Conservation (phyloP, 2,113 vertebrate genomes). For the Scartelaos histophorus region DNA sequence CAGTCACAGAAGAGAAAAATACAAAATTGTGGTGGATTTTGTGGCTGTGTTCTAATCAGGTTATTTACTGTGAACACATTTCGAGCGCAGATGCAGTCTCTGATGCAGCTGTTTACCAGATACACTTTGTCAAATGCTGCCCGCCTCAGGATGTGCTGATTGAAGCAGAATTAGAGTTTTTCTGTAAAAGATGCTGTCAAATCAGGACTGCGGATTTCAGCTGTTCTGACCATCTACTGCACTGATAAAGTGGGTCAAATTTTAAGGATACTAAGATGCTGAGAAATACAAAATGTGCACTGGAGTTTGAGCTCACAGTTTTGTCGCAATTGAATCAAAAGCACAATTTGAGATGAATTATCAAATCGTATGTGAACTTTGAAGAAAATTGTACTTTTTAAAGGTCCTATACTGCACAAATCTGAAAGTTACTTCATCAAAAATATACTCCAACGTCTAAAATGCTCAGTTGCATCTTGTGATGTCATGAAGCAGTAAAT, state of each 20-base stretch:
- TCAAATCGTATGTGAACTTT: no score
- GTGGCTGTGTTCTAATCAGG: conserved; percentile 24
- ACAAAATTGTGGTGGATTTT: conserved; percentile 27
- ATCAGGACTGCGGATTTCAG: conserved; percentile 16
- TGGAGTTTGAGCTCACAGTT: not conserved
- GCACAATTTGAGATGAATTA: no score
- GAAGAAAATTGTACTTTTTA: no score
- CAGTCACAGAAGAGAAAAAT: conserved; percentile 40
- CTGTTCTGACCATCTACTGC: conserved; percentile 8
- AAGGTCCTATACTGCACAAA: no score
- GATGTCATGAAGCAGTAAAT: no score
- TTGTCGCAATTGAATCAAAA: no score
- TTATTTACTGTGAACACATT: conserved; percentile 38
- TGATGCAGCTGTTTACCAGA: conserved; percentile 16
- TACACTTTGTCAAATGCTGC: conserved; percentile 14
- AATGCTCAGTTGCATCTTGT: no score
- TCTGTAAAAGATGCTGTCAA: conserved; percentile 15
- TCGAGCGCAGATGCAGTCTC: conserved; percentile 21
- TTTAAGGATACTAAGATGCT: not conserved
- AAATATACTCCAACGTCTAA: no score
- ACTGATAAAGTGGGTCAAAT: not conserved
- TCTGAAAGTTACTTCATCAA: no score
- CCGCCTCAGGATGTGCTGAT: conserved; percentile 29
- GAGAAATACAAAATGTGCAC: not conserved
- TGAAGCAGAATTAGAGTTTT: conserved; percentile 21